phyloP scores from a whole-genome alignment of 1,140 invertebrate species.

The Drosophila truncata region DNA sequence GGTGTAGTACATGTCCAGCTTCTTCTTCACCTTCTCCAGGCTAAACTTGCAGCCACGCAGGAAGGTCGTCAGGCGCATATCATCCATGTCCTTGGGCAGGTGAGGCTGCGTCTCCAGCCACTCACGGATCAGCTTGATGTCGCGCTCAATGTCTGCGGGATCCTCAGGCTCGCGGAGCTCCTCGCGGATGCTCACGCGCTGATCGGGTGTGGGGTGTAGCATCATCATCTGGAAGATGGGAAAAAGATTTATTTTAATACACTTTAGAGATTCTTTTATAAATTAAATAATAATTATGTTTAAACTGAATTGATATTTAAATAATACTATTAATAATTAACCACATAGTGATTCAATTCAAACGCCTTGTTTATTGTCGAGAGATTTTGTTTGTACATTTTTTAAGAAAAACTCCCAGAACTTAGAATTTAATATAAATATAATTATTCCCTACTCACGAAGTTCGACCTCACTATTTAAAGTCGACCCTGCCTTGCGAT shows the following conservation, averaged over 20 bases:
- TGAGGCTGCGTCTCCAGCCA: constrained; percentile 91
- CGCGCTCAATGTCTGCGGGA: constrained; percentile 87
- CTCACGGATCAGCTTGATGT: constrained; percentile 89
- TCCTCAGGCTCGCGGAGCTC: constrained; percentile 91
- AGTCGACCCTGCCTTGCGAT: neutral
- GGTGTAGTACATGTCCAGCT: constrained; percentile 92
- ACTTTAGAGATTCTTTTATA: neutral
- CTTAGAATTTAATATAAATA: neutral
- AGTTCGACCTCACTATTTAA: neutral
- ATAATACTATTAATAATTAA: too few species aligned
- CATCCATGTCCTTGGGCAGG: constrained; percentile 89
- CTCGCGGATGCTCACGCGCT: constrained; percentile 90
- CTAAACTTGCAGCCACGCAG: constrained; percentile 93
- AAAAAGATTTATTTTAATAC: neutral
- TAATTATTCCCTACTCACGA: neutral
- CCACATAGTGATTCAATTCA: too few species aligned
- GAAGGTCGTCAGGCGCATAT: constrained; percentile 91
- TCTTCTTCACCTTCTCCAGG: constrained; percentile 92
- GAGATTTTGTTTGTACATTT: neutral
- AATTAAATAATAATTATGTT: neutral
- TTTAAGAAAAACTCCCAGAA: neutral
- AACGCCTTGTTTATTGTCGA: too few species aligned
- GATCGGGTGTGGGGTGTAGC: constrained; percentile 90
- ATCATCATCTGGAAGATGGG: constrained; percentile 87
- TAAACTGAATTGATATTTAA: too few species aligned